phyloP scores from a whole-genome alignment of 1,140 invertebrate genomes.

The Neodiprion pinetum region DNA sequence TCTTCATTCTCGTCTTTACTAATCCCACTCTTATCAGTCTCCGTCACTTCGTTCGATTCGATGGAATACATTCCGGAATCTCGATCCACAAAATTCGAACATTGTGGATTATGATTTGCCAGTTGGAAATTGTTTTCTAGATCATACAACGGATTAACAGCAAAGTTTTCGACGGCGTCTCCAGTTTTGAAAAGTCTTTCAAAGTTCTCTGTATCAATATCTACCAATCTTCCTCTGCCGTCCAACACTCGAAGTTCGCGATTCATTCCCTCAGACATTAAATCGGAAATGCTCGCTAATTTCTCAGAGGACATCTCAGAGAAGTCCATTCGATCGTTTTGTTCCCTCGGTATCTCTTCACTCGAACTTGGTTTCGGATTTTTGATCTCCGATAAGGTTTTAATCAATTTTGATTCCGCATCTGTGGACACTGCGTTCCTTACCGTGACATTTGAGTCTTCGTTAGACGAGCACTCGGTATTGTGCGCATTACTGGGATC shows the following conservation, averaged over 20 bases:
- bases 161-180: constrained; percentile 11
- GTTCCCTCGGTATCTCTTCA: constrained; percentile 16
- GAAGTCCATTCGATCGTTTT: not conserved
- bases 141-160: constrained; percentile 15
- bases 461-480: not conserved
- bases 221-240: not conserved
- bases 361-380: constrained; percentile 17
- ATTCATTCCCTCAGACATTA: not conserved
- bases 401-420: not conserved
- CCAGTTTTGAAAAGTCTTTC: not conserved
- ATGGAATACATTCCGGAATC: constrained; percentile 47
- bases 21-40: constrained; percentile 5
- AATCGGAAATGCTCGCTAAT: constrained; percentile 7
- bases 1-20: not conserved
- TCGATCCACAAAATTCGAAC: constrained; percentile 18
- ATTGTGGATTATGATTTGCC: not conserved
- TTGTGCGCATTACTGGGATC: too few species aligned
- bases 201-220: not conserved
- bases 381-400: not conserved
- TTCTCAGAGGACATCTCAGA: not conserved
- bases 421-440: not conserved
- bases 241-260: not conserved
- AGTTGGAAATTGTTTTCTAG: not conserved
- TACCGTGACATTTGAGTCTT: not conserved
- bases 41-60: constrained; percentile 28